phyloP scores from a whole-genome alignment of 2,797 vertebrate species.

The Mus minutoides region DNA sequence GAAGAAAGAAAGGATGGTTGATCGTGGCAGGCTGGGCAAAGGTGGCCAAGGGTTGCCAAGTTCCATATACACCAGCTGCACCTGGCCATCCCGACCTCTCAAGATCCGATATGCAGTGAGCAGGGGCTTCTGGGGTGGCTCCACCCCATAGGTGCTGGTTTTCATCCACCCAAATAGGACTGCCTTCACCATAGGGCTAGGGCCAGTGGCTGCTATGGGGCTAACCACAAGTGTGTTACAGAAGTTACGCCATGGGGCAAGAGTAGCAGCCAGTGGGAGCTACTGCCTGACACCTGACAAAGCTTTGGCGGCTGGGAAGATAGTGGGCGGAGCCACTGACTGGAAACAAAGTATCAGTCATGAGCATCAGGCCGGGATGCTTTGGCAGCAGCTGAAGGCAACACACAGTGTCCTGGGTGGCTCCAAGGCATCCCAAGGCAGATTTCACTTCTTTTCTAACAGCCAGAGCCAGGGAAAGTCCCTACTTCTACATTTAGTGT shows the following conservation, averaged over 20 bases:
- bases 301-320: not conserved
- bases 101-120: not conserved
- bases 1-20: not conserved
- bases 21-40: not conserved
- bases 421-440: not conserved
- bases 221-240: not conserved
- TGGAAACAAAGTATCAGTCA: not conserved
- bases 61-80: not conserved
- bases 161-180: not conserved
- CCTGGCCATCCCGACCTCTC: not conserved
- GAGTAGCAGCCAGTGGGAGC: not conserved
- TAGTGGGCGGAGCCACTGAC: not conserved
- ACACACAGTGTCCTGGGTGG: fast-evolving
- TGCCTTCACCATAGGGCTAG: not conserved
- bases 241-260: not conserved
- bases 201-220: not conserved
- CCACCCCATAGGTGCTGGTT: not conserved
- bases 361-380: fast-evolving
- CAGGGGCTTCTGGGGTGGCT: not conserved
- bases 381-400: not conserved
- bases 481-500: not conserved
- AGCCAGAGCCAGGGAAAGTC: not conserved
- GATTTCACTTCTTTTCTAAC: not conserved
- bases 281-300: fast-evolving
- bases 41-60: not conserved